Evolutionary conservation across 2,113 vertebrate species (phyloP).

Genomic region (Penelope pileata): DNA sequence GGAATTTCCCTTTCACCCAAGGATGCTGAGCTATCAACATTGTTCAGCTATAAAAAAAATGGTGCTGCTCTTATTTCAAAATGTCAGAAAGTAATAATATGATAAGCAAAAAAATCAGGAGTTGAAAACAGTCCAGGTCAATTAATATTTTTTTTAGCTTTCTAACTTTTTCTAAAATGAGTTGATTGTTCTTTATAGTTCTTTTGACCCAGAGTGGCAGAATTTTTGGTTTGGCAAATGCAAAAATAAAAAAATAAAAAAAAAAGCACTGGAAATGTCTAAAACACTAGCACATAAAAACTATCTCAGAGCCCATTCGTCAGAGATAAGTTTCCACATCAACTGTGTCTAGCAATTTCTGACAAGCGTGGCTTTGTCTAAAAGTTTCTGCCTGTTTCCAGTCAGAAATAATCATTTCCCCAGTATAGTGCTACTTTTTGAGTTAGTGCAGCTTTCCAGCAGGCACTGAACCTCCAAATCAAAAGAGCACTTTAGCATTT

Average conservation of each 20-base stretch:
- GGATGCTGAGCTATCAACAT: not conserved
- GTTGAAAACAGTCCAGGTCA: not conserved
- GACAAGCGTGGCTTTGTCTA: not conserved
- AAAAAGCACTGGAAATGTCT: not conserved
- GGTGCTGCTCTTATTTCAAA: not conserved
- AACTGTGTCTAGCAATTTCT: not conserved
- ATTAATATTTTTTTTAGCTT: not conserved
- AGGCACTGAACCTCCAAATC: not conserved
- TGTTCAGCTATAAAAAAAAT: not conserved
- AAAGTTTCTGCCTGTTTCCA: not conserved
- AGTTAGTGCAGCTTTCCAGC: not conserved
- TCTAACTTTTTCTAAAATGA: not conserved
- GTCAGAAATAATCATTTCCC: not conserved
- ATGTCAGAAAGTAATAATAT: not conserved
- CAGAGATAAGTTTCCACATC: fast-evolving
- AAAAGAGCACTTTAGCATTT: not conserved
- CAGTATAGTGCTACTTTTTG: not conserved
- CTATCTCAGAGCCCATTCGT: fast-evolving
- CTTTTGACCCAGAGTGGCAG: not conserved
- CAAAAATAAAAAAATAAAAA: not conserved
- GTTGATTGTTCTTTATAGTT: not conserved
- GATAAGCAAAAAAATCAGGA: not conserved
- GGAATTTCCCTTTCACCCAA: not conserved
- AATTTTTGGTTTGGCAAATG: not conserved
- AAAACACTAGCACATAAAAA: fast-evolving